Percentiles rank a stretch among this genome's conserved stretches.
Conservation (phyloP, 1,140 invertebrate species). For the Aculops lycopersici region DNA sequence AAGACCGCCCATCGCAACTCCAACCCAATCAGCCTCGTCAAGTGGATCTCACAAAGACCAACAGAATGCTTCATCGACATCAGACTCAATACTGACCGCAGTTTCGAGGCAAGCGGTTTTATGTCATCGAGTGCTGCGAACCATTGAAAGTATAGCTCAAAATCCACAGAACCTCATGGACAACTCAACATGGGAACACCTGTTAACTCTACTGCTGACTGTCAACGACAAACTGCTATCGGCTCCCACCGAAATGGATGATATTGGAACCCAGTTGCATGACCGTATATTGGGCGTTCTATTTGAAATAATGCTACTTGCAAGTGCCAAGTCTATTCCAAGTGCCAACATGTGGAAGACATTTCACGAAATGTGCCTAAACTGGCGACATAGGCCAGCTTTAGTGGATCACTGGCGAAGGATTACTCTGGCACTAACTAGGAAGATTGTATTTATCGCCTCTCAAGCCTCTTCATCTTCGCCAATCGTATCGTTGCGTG, state of each 20-base stretch:
- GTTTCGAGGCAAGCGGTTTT: constrained; percentile 72
- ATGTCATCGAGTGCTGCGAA: constrained; percentile 67
- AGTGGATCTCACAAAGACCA: too few relatives aligned
- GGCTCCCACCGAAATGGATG: constrained; percentile 57
- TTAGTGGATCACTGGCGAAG: constrained; percentile 80
- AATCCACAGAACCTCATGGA: constrained; percentile 35
- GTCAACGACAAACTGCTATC: constrained; percentile 67
- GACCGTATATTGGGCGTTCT: constrained; percentile 67
- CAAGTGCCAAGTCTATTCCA: constrained; percentile 59
- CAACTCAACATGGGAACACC: constrained; percentile 55
- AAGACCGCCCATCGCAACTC: constrained; percentile 52
- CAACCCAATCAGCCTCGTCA: background rate
- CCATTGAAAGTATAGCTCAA: constrained; percentile 52
- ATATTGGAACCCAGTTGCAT: constrained; percentile 72
- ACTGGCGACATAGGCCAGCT: constrained; percentile 65
- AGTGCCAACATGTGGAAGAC: constrained; percentile 83
- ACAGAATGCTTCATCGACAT: background rate
- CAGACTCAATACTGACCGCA: background rate
- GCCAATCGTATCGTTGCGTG: background rate
- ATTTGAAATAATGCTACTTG: constrained; percentile 57
- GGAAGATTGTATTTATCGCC: constrained; percentile 27
- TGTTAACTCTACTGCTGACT: constrained; percentile 57
- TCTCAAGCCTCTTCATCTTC: background rate
- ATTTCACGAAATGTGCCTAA: constrained; percentile 54
- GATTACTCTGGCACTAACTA: constrained; percentile 56